Base-by-base conservation (phyloP, 2,113 vertebrate genomes). In the Cisticola juncidis region DNA sequence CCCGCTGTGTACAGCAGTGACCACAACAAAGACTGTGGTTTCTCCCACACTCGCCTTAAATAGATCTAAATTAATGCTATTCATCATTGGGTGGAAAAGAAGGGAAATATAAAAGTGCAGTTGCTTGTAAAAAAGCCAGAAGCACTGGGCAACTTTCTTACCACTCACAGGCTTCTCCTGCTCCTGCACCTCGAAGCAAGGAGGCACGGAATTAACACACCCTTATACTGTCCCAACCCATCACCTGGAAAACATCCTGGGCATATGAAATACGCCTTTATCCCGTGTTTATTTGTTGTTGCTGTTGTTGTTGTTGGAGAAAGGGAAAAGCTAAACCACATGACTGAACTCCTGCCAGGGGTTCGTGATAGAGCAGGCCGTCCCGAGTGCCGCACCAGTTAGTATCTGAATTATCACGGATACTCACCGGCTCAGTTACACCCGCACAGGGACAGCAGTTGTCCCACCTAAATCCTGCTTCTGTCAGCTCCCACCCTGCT, bases 21-120 rank as follows among this genome's bases (percentile, higher is more conserved):
- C 99, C 99, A 99, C 99, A 99, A 99, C 98, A 99, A 98, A 99
- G 98, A 93, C 97, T 98, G 98, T 98, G 99, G 99, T 99, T 99
- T 98, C 98, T 98, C 97, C 98, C 98, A 98, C 98, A 98, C 98
- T 98, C 86, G 97, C 97, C 98, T 98, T 98, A 98, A 99, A 99
- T 98, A 98, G 98, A 98, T 98, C 98, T 98, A 98, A 98, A 99
- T 99, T 98, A 98, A 97, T 98, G 98, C 98, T 98, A 98, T 98
- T 98, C 98, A 98, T 98, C 98, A 96, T 97, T 97, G 98, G 97
- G 97, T 98, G 97, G 97, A 97, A 98, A 98, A 97, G 97, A 98
- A 97, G 96, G 98, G 98, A 98, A 98, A 98, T 95, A 96, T 94
- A 98, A 98, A 98, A 97, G 95, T 97, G 96, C 96, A 97, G 97